These are phyloP conservation scores for Oncopodura yosiiana DNA, from an alignment of 1,140 invertebrate genomes.

Conservation along the genomic window DNA sequence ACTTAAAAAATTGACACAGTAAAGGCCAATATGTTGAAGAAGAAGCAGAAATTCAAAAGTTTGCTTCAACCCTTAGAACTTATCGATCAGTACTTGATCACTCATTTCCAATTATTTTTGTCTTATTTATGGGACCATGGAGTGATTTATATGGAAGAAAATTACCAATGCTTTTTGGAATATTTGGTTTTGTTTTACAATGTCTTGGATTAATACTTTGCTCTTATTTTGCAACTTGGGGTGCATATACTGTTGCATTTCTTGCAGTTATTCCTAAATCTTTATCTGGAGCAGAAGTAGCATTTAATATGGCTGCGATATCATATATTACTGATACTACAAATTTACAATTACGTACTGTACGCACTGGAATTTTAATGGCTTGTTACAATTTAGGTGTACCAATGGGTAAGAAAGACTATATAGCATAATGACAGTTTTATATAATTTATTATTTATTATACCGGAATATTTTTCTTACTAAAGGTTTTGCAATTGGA, in stretches of 20 bases:
- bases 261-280: not conserved
- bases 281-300: not conserved
- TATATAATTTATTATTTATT: too few relatives aligned
- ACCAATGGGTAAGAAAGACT: too few relatives aligned
- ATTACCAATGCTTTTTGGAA: not conserved
- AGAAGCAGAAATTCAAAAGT: not conserved
- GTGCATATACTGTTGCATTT: not conserved
- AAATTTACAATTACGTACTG: not conserved
- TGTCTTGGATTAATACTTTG: not conserved
- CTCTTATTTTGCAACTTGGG: not conserved
- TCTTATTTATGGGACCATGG: not conserved
- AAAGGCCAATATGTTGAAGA: too few relatives aligned
- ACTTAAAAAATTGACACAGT: too few relatives aligned
- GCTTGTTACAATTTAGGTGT: not conserved
- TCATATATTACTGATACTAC: constrained; percentile 9
- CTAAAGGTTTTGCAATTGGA: constrained; percentile 8
- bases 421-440: too few relatives aligned
- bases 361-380: constrained; percentile 3
- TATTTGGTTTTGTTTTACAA: not conserved
- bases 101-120: not conserved
- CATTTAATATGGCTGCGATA: not conserved
- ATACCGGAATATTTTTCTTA: too few relatives aligned
- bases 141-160: constrained; percentile 3
- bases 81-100: not conserved
- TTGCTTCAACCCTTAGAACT: not conserved